Evolutionary conservation across 1,140 invertebrate genomes (phyloP), one percentile per base, ranked within the genome.

Genomic region (Camponotus pennsylvanicus): DNA sequence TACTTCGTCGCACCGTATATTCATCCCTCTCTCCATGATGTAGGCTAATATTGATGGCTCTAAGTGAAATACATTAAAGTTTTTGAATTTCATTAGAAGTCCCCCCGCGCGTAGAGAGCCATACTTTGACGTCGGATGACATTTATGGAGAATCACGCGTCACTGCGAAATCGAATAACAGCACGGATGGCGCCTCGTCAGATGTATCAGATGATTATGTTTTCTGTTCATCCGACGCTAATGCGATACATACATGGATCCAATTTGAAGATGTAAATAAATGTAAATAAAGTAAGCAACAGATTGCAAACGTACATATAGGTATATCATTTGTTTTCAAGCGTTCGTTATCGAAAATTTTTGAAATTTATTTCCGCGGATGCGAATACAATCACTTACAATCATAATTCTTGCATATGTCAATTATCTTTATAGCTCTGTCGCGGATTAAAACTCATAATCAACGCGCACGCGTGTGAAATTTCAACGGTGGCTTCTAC

Each of bases 61-160:
- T 76, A 66, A 88, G 78, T 76, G 87, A 91, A 90, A 83, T 90
- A 86, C 86, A 76, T 90, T 77, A 70, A 79, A 73, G 64, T 59
- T 75, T 90, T 79, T 67, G 70, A 90, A 88, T 90, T 78, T 88
- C 70, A 64, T 83, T 78, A 79, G n/a, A 7, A 57, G 37, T 75
- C 21, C 52, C 15, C 45, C 15, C 32, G 18, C 42, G 61, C 15
- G 37, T 55, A 18, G 18, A 18, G 18, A 3, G 27, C 57, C 49
- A 15, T 18, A 59, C 34, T 79, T 69, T 64, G 27, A 73, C 13
- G 80, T 75, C 34, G 34, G 57, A 52, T 87, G 73, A 86, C 40
- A 70, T 86, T 66, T 57, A 63, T 80, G 70, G 61, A 52, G 37
- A 70, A 69, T 85, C 76, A 85, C 69, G n/a, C 32, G 77, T 63